Evolutionary conservation across 1,140 invertebrate genomes (phyloP).

Genomic region (Paraescarpia echinospica): DNA sequence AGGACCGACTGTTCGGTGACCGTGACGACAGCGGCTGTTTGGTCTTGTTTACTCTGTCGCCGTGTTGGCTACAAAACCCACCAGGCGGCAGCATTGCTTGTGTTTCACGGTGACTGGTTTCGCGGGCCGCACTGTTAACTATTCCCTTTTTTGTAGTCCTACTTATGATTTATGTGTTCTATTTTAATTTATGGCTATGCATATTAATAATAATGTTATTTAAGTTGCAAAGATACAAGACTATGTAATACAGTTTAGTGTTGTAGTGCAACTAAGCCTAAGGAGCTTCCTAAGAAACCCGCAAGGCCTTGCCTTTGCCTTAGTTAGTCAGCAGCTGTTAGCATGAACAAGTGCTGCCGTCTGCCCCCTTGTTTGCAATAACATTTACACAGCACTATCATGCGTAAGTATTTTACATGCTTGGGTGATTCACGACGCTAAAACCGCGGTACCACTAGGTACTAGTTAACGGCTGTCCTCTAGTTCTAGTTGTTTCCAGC

Average conservation of each 20-base stretch:
- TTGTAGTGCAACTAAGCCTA: too few species aligned
- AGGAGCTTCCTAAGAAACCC: too few species aligned
- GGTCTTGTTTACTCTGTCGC: not conserved
- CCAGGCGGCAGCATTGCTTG: not conserved
- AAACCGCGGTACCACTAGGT: not conserved
- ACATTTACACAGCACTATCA: not conserved
- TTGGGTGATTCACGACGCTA: not conserved
- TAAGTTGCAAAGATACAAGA: too few species aligned
- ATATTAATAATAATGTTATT: not conserved
- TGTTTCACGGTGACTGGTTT: not conserved
- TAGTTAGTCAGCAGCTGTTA: too few species aligned
- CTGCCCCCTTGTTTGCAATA: not conserved
- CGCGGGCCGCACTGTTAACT: not conserved
- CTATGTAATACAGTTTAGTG: too few species aligned
- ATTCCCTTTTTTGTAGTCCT: not conserved
- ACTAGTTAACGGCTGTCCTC: not conserved
- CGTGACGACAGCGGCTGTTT: not conserved
- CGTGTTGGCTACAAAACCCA: not conserved
- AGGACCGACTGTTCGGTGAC: not conserved
- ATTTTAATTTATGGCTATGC: not conserved
- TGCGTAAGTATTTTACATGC: not conserved
- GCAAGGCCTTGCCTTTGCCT: too few species aligned
- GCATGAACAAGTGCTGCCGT: not conserved
- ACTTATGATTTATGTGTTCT: not conserved
- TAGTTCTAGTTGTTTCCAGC: too few species aligned